A percentile compares a stretch with the other conserved stretches of the same genome.
Conservation (phyloP, 2,113 vertebrate species). For the Pachypanchax playfairii region DNA sequence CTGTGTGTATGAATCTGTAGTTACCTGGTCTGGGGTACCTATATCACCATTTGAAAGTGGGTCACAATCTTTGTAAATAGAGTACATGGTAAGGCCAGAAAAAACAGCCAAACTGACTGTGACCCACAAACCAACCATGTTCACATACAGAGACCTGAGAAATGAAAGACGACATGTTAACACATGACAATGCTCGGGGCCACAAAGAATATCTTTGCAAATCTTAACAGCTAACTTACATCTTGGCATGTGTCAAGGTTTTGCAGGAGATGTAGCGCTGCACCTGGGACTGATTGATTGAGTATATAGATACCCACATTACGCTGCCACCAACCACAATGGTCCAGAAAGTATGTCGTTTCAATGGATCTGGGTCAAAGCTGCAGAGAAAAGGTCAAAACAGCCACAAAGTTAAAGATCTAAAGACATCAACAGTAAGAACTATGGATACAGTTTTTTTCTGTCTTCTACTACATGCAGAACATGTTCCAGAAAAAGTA, state of each 20-base stretch:
- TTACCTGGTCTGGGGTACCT: slow-evolving; percentile 76
- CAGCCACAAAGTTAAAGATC: neutral
- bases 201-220: neutral
- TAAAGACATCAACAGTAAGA: neutral
- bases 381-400: slow-evolving; percentile 51
- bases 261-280: slow-evolving; percentile 84
- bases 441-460: too few species aligned
- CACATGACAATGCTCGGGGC: neutral
- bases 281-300: slow-evolving; percentile 85
- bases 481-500: too few species aligned
- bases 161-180: slow-evolving; percentile 28
- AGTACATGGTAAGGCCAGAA: slow-evolving; percentile 81
- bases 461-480: too few species aligned
- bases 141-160: slow-evolving; percentile 80
- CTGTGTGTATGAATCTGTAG: neutral
- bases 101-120: slow-evolving; percentile 80
- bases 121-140: slow-evolving; percentile 80
- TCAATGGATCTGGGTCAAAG: slow-evolving; percentile 81
- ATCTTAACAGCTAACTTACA: slow-evolving; percentile 65
- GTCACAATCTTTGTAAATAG: slow-evolving; percentile 82
- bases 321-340: slow-evolving; percentile 79
- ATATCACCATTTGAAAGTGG: slow-evolving; percentile 74
- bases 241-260: slow-evolving; percentile 78
- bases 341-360: slow-evolving; percentile 81
- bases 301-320: slow-evolving; percentile 81